Percentiles rank a stretch among this genome's conserved stretches.
Conservation (phyloP, 2,888 invertebrate genomes). For the Aphrophora alni region DNA sequence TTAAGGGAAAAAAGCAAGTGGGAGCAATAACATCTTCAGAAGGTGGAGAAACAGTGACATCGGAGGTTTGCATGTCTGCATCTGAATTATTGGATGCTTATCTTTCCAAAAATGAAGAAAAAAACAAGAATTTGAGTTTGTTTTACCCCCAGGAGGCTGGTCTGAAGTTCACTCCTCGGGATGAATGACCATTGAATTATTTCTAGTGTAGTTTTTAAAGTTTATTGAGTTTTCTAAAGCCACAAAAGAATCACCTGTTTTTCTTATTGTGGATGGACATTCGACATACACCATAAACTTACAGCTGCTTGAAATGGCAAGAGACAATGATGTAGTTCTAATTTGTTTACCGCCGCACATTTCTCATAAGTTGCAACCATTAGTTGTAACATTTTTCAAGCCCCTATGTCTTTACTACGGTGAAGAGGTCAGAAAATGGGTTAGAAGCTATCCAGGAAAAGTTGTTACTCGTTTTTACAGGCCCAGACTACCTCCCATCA, state of each 20-base stretch:
- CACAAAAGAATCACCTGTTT: conserved; percentile 16
- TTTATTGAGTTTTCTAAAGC: conserved; percentile 16
- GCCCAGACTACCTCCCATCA: background rate
- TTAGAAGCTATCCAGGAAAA: background rate
- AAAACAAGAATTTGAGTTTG: conserved; percentile 41
- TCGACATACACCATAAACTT: background rate
- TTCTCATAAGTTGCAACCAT: background rate
- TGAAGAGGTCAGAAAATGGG: no score
- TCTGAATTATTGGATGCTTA: conserved; percentile 43
- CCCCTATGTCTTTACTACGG: background rate
- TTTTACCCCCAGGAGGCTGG: conserved; percentile 36
- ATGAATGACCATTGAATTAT: conserved; percentile 30
- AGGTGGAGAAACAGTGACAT: conserved; percentile 50
- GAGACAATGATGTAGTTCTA: background rate
- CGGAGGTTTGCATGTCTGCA: conserved; percentile 46
- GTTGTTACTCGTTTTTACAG: background rate
- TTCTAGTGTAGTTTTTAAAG: conserved; percentile 18
- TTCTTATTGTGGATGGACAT: no score
- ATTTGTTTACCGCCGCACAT: background rate
- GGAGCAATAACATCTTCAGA: conserved; percentile 42
- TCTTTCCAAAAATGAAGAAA: conserved; percentile 21
- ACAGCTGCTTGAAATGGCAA: background rate
- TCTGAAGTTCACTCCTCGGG: background rate
- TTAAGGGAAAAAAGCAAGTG: conserved; percentile 45
- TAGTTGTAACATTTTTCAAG: background rate